Evolutionary conservation across 2,113 vertebrate genomes (phyloP), one percentile per base, ranked within the genome.

Genomic region (Sorex fumeus): DNA sequence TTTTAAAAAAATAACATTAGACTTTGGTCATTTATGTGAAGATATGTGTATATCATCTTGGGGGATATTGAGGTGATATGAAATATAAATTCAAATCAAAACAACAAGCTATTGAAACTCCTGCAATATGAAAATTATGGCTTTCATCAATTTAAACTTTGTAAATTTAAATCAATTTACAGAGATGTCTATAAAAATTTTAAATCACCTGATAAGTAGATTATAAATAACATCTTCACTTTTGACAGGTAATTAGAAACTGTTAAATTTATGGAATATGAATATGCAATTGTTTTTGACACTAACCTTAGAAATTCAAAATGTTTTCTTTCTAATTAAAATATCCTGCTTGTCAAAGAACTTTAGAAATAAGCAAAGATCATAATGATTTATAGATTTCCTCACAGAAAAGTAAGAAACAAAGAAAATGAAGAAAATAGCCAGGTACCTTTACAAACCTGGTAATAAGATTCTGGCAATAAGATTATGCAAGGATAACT

Each of bases 241-340:
- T 93, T 74, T 50, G 82, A 87, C 28, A 84, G 83, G 32, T 28
- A 79, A 72, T 83, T 88, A 84, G 21, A 71, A 66, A 18, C 28
- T 87, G 82, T 87, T 57, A 87, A 82, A 90, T 77, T 74, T 95
- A 70, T 81, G 7, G 83, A 88, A 70, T 87, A 66, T 40, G 89
- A 92, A 78, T 79, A 64, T 62, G 40, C 10, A 84, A 15, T 81
- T 79, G 15, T 79, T 92, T 95, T 80, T 66, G 25, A 28, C 47
- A 47, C 93, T 43, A 93, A 84, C 75, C 72, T 75, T 19, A 40
- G 64, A 91, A 79, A 91, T 86, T 91, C 40, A 93, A 94, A 91
- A 69, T 84, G 83, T 45, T 93, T 45, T 30, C 66, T 87, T 91
- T 57, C 75, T 69, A 78, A 43, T 79, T 72, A 91, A 92, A 47